These are phyloP conservation scores for Phataginus tetradactyla DNA, from an alignment of 2,797 vertebrate genomes.

Conservation along the genomic window DNA sequence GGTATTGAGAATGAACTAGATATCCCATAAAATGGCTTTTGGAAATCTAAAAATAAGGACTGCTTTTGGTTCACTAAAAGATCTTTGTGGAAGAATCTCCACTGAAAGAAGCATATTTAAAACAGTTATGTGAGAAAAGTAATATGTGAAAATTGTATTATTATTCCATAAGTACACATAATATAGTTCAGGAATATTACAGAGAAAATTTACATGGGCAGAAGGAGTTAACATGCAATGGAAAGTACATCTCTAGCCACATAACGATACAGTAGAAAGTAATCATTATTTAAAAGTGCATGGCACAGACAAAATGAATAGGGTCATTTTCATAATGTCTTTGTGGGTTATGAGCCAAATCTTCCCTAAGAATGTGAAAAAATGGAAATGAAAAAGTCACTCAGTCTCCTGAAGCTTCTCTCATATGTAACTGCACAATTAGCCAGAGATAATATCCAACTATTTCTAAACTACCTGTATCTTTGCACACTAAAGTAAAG, in stretches of 20 bases:
- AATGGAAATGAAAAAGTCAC: constrained; percentile 57
- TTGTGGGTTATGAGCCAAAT: constrained; percentile 77
- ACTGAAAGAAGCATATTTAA: constrained; percentile 58
- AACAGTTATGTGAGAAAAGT: constrained; percentile 25
- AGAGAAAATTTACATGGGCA: constrained; percentile 28
- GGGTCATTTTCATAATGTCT: constrained; percentile 78
- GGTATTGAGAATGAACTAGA: constrained; percentile 51
- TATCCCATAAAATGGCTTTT: background rate
- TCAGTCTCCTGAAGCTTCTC: constrained; percentile 55
- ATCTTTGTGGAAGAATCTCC: constrained; percentile 41
- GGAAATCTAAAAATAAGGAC: constrained; percentile 60
- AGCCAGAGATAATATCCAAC: constrained; percentile 61
- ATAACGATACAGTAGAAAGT: constrained; percentile 67
- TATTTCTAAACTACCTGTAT: constrained; percentile 62
- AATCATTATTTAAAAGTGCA: constrained; percentile 74
- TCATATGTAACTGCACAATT: constrained; percentile 70
- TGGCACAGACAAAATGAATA: constrained; percentile 69
- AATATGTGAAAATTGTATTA: background rate
- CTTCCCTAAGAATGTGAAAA: constrained; percentile 54
- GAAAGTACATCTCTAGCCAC: constrained; percentile 53
- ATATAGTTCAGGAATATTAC: background rate
- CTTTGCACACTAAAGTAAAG: constrained; percentile 61
- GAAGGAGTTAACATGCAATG: constrained; percentile 72
- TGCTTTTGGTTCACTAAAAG: constrained; percentile 53
- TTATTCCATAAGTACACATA: constrained; percentile 47